A percentile compares a stretch with the other conserved stretches of the same genome.
These are phyloP conservation scores for Napeogenes sylphis DNA, from an alignment of 2,888 invertebrate species.

Conservation along the genomic window DNA sequence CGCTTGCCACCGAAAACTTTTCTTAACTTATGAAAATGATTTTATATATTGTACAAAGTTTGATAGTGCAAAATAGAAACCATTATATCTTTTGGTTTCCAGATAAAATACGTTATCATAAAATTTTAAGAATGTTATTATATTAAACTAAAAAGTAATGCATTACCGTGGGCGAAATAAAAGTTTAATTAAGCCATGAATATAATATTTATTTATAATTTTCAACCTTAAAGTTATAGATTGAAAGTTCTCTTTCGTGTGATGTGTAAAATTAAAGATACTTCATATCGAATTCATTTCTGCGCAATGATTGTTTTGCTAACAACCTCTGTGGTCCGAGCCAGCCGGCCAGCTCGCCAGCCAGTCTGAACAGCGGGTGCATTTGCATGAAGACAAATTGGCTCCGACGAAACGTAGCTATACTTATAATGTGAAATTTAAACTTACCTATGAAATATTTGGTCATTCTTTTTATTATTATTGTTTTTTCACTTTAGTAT, in stretches of 20 bases:
- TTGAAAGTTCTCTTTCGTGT: constrained; percentile 3
- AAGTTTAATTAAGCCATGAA: no score
- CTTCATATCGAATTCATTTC: constrained; percentile 31
- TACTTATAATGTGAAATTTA: constrained; percentile 48
- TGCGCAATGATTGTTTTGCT: constrained; percentile 32
- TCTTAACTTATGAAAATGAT: constrained; percentile 44
- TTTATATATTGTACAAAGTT: constrained; percentile 37
- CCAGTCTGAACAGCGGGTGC: constrained; percentile 39
- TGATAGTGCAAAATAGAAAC: constrained; percentile 15
- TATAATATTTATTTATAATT: no score
- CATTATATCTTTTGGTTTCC: neutral
- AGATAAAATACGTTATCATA: no score
- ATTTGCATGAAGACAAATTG: constrained; percentile 64
- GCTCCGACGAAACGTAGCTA: constrained; percentile 43
- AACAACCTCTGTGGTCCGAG: constrained; percentile 28
- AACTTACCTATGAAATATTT: constrained; percentile 33
- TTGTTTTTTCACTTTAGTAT: no score
- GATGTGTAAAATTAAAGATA: constrained; percentile 17
- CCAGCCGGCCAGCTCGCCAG: constrained; percentile 13
- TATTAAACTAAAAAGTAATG: no score
- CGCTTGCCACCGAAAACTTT: constrained; percentile 26
- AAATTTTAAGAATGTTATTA: no score
- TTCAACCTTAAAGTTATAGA: no score
- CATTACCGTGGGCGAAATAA: no score
- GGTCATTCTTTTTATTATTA: constrained; percentile 9